These are phyloP conservation scores for Solenopsis invicta DNA, from an alignment of 1,140 invertebrate species.

Conservation along the genomic window DNA sequence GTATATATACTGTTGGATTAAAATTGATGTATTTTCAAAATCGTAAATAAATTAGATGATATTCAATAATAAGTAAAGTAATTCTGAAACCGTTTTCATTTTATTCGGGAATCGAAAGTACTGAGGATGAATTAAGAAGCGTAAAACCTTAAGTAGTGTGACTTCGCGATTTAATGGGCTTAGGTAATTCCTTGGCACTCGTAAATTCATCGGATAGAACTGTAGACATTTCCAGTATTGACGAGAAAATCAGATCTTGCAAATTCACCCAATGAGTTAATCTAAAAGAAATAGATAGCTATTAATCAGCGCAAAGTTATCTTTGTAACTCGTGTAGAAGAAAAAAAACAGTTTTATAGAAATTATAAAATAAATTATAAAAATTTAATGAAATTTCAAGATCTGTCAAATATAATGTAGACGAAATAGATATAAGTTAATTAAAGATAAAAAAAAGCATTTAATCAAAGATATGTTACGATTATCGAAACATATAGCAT, in stretches of 20 bases:
- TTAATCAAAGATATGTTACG: background rate
- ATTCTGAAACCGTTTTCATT: background rate
- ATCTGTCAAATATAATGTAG: background rate
- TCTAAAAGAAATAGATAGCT: slow-evolving; percentile 40
- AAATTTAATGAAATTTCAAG: background rate
- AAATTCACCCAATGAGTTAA: slow-evolving; percentile 57
- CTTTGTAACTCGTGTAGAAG: background rate
- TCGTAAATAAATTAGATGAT: background rate
- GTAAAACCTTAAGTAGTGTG: slow-evolving; percentile 41
- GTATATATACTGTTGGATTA: background rate
- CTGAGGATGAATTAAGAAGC: background rate
- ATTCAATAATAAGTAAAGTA: slow-evolving; percentile 15
- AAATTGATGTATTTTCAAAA: background rate
- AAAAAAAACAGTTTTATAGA: background rate
- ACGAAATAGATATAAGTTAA: background rate
- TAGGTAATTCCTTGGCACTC: slow-evolving; percentile 75
- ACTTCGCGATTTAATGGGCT: slow-evolving; percentile 69
- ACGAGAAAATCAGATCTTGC: slow-evolving; percentile 59
- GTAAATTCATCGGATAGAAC: slow-evolving; percentile 65
- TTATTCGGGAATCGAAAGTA: slow-evolving; percentile 23
- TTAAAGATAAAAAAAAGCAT: background rate
- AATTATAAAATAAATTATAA: background rate
- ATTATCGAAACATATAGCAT: too few species aligned
- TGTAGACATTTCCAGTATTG: slow-evolving; percentile 71
- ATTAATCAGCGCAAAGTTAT: background rate